Evolutionary conservation across 1,140 invertebrate species (phyloP).

Genomic region (Triops cancriformis): DNA sequence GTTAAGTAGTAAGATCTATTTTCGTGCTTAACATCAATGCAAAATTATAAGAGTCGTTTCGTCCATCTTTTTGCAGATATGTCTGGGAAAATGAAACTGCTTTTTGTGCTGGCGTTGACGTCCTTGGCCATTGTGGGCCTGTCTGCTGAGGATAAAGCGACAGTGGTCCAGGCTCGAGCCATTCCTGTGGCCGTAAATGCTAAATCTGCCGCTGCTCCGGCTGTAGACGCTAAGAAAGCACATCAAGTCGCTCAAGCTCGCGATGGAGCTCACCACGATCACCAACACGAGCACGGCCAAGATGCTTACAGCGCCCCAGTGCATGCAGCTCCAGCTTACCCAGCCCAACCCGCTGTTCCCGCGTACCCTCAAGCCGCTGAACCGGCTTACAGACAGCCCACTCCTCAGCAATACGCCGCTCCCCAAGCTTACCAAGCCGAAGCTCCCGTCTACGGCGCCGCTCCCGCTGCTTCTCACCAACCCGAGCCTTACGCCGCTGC

Average conservation of each 20-base stretch:
- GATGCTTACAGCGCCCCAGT: conserved; percentile 2
- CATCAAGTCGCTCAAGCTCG: no score
- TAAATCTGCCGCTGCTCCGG: conserved; percentile 1
- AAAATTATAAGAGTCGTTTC: no score
- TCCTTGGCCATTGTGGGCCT: no score
- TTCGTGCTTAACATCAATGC: no score
- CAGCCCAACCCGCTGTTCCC: background rate
- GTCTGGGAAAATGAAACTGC: no score
- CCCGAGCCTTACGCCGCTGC: conserved; percentile 3
- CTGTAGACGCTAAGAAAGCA: background rate
- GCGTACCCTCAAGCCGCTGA: background rate
- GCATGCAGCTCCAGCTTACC: no score
- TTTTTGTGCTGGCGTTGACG: no score
- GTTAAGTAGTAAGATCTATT: no score
- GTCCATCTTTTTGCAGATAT: no score
- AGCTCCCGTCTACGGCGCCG: background rate
- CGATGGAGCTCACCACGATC: conserved; percentile 20
- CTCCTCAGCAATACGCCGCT: conserved; percentile 19
- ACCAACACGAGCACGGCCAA: conserved; percentile 19
- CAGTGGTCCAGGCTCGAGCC: background rate
- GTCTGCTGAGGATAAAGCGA: no score
- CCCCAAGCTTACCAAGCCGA: conserved; percentile 8
- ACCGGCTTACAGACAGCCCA: background rate
- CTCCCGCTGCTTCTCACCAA: background rate
- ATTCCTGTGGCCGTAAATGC: background rate